Percentiles rank a stretch among this genome's conserved stretches.
These are phyloP conservation scores for Exocentrus adspersus DNA, from an alignment of 2,888 invertebrate genomes.

Conservation along the genomic window DNA sequence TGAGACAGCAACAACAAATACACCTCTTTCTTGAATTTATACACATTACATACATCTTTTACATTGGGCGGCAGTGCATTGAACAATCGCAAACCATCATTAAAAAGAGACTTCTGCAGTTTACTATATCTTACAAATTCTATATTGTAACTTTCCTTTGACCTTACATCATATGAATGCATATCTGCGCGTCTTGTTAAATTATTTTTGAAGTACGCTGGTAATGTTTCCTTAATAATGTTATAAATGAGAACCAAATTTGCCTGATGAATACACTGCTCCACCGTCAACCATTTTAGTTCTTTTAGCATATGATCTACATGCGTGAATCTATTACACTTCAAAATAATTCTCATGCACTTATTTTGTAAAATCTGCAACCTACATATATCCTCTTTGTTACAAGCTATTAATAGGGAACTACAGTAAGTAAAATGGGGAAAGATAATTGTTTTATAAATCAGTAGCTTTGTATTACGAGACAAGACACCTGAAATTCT, in stretches of 20 bases:
- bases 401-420: neutral
- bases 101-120: neutral
- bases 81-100: too few species aligned
- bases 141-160: neutral
- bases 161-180: neutral
- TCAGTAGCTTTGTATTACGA: neutral
- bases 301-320: too few species aligned
- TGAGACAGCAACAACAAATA: slow-evolving; percentile 89
- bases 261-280: neutral
- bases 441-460: neutral
- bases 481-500: neutral
- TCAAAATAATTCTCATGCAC: neutral
- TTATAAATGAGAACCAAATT: neutral
- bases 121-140: neutral
- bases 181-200: neutral
- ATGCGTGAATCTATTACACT: neutral
- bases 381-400: neutral
- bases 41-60: neutral
- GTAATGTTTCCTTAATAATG: neutral
- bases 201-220: neutral
- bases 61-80: neutral
- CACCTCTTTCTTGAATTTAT: slow-evolving; percentile 64
- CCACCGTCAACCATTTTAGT: neutral
- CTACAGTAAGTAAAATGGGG: neutral
- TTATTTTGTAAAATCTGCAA: neutral